Percentiles rank a stretch among this genome's conserved stretches.
Conservation (phyloP, 2,888 invertebrate genomes). For the Margaritifera margaritifera region DNA sequence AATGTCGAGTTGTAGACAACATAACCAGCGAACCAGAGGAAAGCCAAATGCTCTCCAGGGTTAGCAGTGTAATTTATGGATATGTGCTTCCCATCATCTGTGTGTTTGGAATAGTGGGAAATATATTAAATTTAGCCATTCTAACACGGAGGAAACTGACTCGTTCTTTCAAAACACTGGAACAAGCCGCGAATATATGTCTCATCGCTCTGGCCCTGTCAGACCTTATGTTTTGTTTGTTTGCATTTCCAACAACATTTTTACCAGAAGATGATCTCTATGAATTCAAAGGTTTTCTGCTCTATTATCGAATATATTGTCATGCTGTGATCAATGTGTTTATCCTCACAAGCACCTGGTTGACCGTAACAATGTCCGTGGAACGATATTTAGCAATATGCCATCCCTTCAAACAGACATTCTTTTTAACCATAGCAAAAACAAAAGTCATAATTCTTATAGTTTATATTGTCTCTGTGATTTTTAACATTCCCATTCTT, state of each 20-base stretch:
- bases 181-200: conserved; percentile 86
- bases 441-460: conserved; percentile 79
- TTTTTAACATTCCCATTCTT: conserved; percentile 79
- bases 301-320: conserved; percentile 62
- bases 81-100: conserved; percentile 81
- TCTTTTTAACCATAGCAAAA: conserved; percentile 77
- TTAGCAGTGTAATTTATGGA: conserved; percentile 53
- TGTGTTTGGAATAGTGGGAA: conserved; percentile 83
- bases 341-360: conserved; percentile 83
- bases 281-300: conserved; percentile 74
- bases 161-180: conserved; percentile 79
- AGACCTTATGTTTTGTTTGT: conserved; percentile 77
- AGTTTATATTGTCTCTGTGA: conserved; percentile 80
- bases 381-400: conserved; percentile 85
- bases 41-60: conserved; percentile 34
- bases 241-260: conserved; percentile 77
- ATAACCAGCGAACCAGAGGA: conserved; percentile 26
- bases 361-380: conserved; percentile 83
- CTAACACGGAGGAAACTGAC: conserved; percentile 77
- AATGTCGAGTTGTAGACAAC: conserved; percentile 25
- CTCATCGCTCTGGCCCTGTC: conserved; percentile 83
- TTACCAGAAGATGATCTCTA: conserved; percentile 74
- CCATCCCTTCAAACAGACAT: conserved; percentile 81
- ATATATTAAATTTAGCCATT: conserved; percentile 85
- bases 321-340: conserved; percentile 67